These are phyloP conservation scores for Pteromalus puparum DNA, from an alignment of 1,140 invertebrate genomes.

Conservation along the genomic window DNA sequence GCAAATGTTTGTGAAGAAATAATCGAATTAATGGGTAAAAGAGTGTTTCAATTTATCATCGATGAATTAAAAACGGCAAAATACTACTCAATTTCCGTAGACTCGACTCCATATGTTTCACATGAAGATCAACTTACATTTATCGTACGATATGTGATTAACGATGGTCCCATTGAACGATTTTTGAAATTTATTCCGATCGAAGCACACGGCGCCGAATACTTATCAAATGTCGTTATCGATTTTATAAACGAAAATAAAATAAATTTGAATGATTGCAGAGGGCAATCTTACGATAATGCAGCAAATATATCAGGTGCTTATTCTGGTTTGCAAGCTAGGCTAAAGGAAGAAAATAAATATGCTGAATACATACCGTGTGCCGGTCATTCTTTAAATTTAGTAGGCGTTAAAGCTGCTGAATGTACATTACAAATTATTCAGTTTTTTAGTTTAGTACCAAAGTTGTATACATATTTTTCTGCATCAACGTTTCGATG, in stretches of 20 bases:
- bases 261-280: conserved; percentile 64
- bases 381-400: conserved; percentile 59
- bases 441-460: conserved; percentile 4
- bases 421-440: neutral
- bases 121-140: conserved; percentile 54
- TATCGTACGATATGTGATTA: conserved; percentile 55
- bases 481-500: conserved; percentile 10
- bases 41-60: conserved; percentile 57
- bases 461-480: conserved; percentile 12
- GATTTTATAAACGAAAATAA: conserved; percentile 57
- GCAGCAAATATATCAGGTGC: conserved; percentile 63
- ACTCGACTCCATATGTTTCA: conserved; percentile 68
- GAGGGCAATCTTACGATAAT: conserved; percentile 66
- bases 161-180: conserved; percentile 31
- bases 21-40: conserved; percentile 59
- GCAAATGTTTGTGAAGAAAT: conserved; percentile 57
- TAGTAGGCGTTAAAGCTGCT: conserved; percentile 53
- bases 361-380: conserved; percentile 58
- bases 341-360: conserved; percentile 53
- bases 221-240: conserved; percentile 57
- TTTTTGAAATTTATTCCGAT: conserved; percentile 48
- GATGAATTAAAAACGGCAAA: conserved; percentile 60
- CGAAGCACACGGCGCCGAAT: conserved; percentile 45
- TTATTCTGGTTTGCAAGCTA: conserved; percentile 60
- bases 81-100: conserved; percentile 68